Conservation (phyloP, 2,113 vertebrate species). For the Bambusicola thoracicus region DNA sequence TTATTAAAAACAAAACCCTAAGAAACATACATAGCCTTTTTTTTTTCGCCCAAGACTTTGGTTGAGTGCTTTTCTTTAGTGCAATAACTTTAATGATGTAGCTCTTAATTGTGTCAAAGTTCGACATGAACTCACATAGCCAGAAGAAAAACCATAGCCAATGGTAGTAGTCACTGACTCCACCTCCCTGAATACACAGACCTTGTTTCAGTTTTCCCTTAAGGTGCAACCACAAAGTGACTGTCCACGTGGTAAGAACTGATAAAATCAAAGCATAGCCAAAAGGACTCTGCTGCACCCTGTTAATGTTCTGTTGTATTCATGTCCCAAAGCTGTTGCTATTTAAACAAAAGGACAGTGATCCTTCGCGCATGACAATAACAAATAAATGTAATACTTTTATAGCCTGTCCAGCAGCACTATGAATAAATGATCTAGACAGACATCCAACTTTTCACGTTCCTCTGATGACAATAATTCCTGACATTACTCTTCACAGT, state of each 20-base stretch:
- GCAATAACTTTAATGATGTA: background rate
- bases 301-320: background rate
- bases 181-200: accelerated
- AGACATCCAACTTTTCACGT: background rate
- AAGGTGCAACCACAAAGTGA: accelerated
- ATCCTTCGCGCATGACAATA: background rate
- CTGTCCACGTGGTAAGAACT: background rate
- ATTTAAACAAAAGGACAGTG: background rate
- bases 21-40: background rate
- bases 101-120: background rate
- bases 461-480: background rate
- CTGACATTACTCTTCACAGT: background rate
- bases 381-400: background rate
- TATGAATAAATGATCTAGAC: background rate
- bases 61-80: background rate
- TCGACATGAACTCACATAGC: background rate
- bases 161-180: accelerated
- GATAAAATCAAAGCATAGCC: accelerated
- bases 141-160: background rate
- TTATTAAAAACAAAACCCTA: background rate
- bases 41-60: background rate
- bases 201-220: background rate
- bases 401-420: background rate
- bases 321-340: background rate
- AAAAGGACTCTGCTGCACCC: background rate